Evolutionary conservation across 2,888 invertebrate species (phyloP), one percentile per base, ranked within the genome.

Genomic region (Nipponacmea schrenckii): DNA sequence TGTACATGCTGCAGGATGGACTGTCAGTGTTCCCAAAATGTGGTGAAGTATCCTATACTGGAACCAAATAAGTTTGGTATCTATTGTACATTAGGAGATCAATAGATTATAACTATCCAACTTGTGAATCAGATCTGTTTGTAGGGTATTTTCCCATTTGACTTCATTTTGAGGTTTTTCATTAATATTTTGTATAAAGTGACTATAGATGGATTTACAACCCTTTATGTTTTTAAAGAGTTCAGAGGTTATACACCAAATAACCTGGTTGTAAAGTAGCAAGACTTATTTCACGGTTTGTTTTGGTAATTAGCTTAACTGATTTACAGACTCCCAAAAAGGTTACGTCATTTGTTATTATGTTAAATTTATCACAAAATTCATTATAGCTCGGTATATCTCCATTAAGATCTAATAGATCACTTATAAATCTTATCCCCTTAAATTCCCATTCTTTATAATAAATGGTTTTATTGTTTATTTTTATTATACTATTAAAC

Each of bases 11-110:
- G 39, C 7, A 39, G 10, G 10, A 39, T 39, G 39, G 39, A 39
- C 39, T 39, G 39, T 39, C 39, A 8, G 5, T 39, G 39, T 8
- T 10, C 4, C 39, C 39, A n/a, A 24, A 56, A 56, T 56, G 7
- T 24, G n/a, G 20, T 56, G n/a, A 20, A 50, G 17, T n/a, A 56
- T 56, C n/a, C 56, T 56, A 20, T 56, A 56, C 20, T 56, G 56
- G n/a, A 56, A 56, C 56, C 56, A 56, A 10, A 56, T 56, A 56
- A 56, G n/a, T 56, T 56, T 56, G 20, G 56, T 56, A 8, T 20
- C 20, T 56, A 20, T 20, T n/a, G 56, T 56, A 56, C 20, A 20
- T 46, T 56, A 14, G 56, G n/a, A 56, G 56, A 8, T 56, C n/a
- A 56, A 20, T 3, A 56, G 10, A 20, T 56, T n/a, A 56, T 56